A percentile compares a stretch with the other conserved stretches of the same genome.
These are phyloP conservation scores for Virgularia gustaviana DNA, from an alignment of 92 coral and sea anemone genomes.

Conservation along the genomic window DNA sequence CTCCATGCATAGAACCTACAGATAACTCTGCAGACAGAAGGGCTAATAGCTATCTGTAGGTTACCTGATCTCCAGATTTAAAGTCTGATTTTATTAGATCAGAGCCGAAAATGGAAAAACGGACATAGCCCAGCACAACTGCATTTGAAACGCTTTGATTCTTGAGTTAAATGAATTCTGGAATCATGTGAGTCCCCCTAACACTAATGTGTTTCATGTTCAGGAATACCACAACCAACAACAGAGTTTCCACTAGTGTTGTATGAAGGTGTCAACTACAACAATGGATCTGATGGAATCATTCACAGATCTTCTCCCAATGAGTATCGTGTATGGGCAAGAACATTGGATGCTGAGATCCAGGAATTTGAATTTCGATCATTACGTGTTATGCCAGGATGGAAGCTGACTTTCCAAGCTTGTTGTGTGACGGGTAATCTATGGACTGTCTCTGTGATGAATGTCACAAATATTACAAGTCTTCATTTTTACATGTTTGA, in stretches of 20 bases:
- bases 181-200: neutral
- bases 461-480: slow-evolving; percentile 67
- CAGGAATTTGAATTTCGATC: slow-evolving; percentile 76
- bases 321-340: slow-evolving; percentile 87
- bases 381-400: slow-evolving; percentile 68
- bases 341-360: slow-evolving; percentile 60
- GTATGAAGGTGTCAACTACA: slow-evolving; percentile 70
- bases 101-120: too few relatives aligned
- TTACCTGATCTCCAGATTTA: too few relatives aligned
- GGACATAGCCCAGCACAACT: too few relatives aligned
- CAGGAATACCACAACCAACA: slow-evolving; percentile 81
- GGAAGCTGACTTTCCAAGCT: slow-evolving; percentile 76
- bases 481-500: slow-evolving; percentile 94
- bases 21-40: too few relatives aligned
- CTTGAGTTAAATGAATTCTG: neutral
- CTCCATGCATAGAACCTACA: too few relatives aligned
- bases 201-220: too few relatives aligned
- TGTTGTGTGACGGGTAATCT: slow-evolving; percentile 75
- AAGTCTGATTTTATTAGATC: too few relatives aligned
- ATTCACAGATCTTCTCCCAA: slow-evolving; percentile 65
- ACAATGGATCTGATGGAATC: slow-evolving; percentile 58
- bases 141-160: neutral
- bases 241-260: slow-evolving; percentile 75
- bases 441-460: slow-evolving; percentile 51
- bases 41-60: too few relatives aligned